Conservation (phyloP, 2,888 invertebrate genomes). For the Aphidoletes aphidimyza region DNA sequence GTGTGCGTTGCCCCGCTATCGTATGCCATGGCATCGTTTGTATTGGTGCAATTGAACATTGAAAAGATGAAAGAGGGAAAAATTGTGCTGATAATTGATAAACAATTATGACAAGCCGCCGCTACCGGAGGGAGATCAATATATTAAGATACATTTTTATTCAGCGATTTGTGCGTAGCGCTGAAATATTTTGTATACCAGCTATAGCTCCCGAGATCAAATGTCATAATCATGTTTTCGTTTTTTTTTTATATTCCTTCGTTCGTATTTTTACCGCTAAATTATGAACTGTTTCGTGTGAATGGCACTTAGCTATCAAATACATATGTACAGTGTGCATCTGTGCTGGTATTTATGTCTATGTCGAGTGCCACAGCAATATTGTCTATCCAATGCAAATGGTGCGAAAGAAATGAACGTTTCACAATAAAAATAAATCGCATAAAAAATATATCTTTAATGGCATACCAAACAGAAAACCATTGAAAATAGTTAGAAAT, state of each 20-base stretch:
- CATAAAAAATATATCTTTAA: too few relatives aligned
- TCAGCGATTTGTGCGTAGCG: neutral
- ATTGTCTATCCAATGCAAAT: too few relatives aligned
- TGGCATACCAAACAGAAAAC: too few relatives aligned
- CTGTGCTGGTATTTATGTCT: too few relatives aligned
- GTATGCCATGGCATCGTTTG: neutral
- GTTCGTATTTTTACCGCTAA: too few relatives aligned
- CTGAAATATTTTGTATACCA: neutral
- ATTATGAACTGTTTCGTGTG: neutral
- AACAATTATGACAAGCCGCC: constrained; percentile 45
- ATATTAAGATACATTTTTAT: neutral
- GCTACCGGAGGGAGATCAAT: neutral
- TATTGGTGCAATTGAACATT: neutral
- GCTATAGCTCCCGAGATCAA: neutral
- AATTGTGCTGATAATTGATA: constrained; percentile 28
- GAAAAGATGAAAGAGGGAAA: neutral
- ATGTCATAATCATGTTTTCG: neutral
- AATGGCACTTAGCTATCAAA: neutral
- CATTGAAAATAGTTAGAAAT: too few relatives aligned
- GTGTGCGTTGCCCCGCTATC: neutral
- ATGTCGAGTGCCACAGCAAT: too few relatives aligned
- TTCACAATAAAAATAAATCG: too few relatives aligned
- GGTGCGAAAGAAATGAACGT: too few relatives aligned
- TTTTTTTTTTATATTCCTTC: too few relatives aligned
- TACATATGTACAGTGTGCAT: too few relatives aligned